These are phyloP conservation scores for Andrena camellia DNA, from an alignment of 2,888 invertebrate genomes.

Conservation along the genomic window DNA sequence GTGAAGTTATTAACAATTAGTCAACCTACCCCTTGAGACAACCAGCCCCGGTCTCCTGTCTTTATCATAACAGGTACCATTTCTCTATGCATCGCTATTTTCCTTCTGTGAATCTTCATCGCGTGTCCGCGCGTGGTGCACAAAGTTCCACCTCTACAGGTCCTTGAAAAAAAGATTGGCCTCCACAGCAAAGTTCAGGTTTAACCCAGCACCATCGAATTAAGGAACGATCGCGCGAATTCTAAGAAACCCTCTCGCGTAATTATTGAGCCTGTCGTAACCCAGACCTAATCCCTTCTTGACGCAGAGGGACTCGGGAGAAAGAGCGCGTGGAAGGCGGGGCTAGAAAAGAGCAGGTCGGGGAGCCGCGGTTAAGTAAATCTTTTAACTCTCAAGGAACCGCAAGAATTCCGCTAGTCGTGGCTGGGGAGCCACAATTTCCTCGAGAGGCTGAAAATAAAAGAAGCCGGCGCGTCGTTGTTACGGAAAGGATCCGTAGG, in stretches of 20 bases:
- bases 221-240: background rate
- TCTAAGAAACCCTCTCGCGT: background rate
- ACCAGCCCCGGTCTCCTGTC: no score
- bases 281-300: constrained; percentile 32
- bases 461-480: constrained; percentile 39
- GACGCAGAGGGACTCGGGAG: background rate
- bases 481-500: constrained; percentile 26
- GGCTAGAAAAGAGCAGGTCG: constrained; percentile 50
- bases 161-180: no score
- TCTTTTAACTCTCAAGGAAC: constrained; percentile 45
- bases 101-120: no score
- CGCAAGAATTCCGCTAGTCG: constrained; percentile 41
- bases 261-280: constrained; percentile 43
- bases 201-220: background rate
- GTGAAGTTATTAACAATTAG: no score
- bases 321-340: constrained; percentile 16
- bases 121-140: no score
- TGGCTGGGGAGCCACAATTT: constrained; percentile 50
- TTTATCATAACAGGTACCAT: no score
- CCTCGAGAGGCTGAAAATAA: constrained; percentile 54
- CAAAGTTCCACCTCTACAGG: no score
- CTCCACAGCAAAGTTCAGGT: background rate
- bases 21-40: no score
- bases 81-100: no score
- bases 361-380: constrained; percentile 53